Evolutionary conservation across 2,113 vertebrate genomes (phyloP), one percentile per base, ranked within the genome.

Genomic region (Coryphaenoides rupestris): DNA sequence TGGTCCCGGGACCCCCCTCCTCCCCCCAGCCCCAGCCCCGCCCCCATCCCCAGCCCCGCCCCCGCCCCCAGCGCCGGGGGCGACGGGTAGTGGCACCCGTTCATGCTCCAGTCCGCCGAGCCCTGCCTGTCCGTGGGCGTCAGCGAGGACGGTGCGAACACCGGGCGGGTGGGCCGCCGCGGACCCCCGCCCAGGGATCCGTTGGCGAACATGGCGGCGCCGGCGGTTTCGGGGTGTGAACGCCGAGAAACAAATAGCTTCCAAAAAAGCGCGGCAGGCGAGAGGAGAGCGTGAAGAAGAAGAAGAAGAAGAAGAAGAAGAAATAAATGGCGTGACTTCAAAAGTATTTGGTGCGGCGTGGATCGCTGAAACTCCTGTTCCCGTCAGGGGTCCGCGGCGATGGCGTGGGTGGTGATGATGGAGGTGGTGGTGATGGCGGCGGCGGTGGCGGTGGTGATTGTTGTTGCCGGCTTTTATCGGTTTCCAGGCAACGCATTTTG

Each of bases 61-160:
- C 94, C 94, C 0, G 86, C 74, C 14, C 90, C 84, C 63, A 89
- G 77, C 0, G 88, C 84, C 63, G 89, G 77, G 0, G 88, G 80
- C 2, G 89, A 84, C 50, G 93, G 92, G 73, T 93, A 91, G 82
- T 93, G 94, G 79, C 94, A 94, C 67, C 91, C 91, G 0, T 92
- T 95, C 96, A 98, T 98, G 86, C 92, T 91, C 73, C 89, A 88
- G 83, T 90, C 90, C 86, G 84, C 22, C 3, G 81, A 82, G 74
- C 81, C 87, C 68, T 86, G 72, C 68, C 77, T 72, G 77, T 86
- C 87, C 85, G 82, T n/a, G n/a, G n/a, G n/a, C n/a, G n/a, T n/a
- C n/a, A n/a, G 75, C 55, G 79, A 26, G 69, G 79, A 75, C 78
- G 80, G 75, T n/a, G n/a, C n/a, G 73, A 80, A 23, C 58, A 73